A percentile compares a stretch with the other conserved stretches of the same genome.
Conservation (phyloP, 2,888 invertebrate species). For the Tubulanus polymorphus region DNA sequence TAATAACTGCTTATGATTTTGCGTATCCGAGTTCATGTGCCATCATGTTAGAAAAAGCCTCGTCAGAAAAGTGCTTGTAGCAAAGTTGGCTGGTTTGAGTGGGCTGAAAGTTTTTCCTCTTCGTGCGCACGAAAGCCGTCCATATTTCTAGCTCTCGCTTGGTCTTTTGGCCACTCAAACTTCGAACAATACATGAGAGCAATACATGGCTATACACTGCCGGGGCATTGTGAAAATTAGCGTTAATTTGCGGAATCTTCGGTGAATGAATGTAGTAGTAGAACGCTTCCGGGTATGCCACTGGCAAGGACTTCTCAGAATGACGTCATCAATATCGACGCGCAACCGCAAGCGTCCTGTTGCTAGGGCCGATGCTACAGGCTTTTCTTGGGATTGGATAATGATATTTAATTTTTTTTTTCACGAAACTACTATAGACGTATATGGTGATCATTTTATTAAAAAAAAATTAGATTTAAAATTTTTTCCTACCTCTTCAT, state of each 20-base stretch:
- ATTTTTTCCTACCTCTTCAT: not conserved
- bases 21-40: not conserved
- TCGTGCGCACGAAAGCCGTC: not conserved
- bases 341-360: too few species aligned
- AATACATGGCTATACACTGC: not conserved
- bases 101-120: not conserved
- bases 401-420: slow-evolving; percentile 3
- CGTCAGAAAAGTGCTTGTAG: not conserved
- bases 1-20: not conserved
- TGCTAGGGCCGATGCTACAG: too few species aligned
- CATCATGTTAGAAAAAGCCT: not conserved
- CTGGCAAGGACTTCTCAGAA: too few species aligned
- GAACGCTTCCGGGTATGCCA: too few species aligned
- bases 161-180: not conserved
- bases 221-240: not conserved
- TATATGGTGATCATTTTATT: not conserved
- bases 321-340: too few species aligned
- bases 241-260: not conserved
- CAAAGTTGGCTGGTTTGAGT: not conserved
- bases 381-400: too few species aligned
- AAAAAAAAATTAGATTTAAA: slow-evolving; percentile 2
- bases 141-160: not conserved
- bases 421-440: not conserved
- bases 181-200: not conserved
- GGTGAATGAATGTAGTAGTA: too few species aligned